Evolutionary conservation across 1,140 invertebrate genomes (phyloP).

Genomic region (Oncopeltus fasciatus): DNA sequence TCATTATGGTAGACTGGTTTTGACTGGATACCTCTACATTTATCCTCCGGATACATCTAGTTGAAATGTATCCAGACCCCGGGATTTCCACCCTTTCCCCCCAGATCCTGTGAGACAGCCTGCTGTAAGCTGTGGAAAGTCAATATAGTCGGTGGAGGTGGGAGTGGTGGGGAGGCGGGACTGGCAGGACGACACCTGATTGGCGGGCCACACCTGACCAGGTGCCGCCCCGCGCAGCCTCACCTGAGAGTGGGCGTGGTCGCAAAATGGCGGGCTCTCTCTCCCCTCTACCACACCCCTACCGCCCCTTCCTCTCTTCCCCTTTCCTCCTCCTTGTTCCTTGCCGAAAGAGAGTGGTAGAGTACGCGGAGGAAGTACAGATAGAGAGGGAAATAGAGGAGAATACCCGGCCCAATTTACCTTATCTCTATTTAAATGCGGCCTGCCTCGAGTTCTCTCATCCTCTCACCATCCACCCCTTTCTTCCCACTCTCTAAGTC

Average conservation of each 20-base stretch:
- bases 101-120: no score
- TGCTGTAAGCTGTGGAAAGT: no score
- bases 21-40: no score
- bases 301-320: not conserved
- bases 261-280: not conserved
- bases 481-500: no score
- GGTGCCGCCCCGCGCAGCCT: not conserved
- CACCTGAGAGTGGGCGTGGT: not conserved
- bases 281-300: not conserved
- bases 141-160: not conserved
- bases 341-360: not conserved
- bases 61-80: no score
- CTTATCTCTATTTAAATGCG: conserved; percentile 8
- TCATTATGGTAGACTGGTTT: no score
- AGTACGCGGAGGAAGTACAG: no score
- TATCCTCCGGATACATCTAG: no score
- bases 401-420: not conserved
- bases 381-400: not conserved
- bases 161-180: not conserved
- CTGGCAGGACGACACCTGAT: not conserved
- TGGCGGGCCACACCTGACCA: not conserved
- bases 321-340: conserved; percentile 1
- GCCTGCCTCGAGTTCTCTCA: not conserved
- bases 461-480: no score
- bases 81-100: no score